Evolutionary conservation across 2,113 vertebrate genomes (phyloP).

Genomic region (Piliocolobus tephrosceles): DNA sequence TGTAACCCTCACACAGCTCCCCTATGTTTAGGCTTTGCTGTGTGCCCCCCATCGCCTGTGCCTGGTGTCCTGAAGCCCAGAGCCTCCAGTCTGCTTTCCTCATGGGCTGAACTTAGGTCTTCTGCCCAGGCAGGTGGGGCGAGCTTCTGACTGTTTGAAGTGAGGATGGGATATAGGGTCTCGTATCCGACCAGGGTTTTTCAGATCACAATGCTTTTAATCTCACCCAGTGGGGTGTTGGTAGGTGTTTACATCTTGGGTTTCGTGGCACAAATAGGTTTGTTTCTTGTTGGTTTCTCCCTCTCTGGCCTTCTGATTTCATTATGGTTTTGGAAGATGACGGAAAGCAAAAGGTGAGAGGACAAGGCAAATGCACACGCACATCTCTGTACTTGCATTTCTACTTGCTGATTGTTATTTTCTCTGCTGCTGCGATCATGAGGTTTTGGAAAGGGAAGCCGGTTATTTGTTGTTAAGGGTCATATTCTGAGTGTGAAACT

Average conservation of each 20-base stretch:
- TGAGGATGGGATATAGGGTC: fast-evolving
- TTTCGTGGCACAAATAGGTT: neutral
- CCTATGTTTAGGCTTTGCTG: neutral
- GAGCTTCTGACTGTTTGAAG: neutral
- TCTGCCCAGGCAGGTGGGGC: neutral
- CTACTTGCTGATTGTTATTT: neutral
- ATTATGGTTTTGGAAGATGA: too few species aligned
- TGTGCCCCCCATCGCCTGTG: neutral
- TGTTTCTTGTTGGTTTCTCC: neutral
- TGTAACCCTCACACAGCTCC: neutral
- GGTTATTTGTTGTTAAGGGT: fast-evolving
- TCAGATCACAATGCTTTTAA: neutral
- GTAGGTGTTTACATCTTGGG: neutral
- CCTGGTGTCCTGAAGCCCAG: neutral
- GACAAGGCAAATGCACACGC: neutral
- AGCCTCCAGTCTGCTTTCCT: neutral
- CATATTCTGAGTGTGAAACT: neutral
- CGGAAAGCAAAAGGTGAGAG: neutral
- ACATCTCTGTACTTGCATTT: fast-evolving
- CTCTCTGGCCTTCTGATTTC: neutral
- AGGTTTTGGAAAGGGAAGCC: neutral
- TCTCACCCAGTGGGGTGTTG: too few species aligned
- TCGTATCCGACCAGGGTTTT: neutral
- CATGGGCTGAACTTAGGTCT: fast-evolving
- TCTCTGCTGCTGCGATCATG: fast-evolving